These are phyloP conservation scores for Motacilla tschutschensis DNA, from an alignment of 2,113 vertebrate species.

Conservation along the genomic window DNA sequence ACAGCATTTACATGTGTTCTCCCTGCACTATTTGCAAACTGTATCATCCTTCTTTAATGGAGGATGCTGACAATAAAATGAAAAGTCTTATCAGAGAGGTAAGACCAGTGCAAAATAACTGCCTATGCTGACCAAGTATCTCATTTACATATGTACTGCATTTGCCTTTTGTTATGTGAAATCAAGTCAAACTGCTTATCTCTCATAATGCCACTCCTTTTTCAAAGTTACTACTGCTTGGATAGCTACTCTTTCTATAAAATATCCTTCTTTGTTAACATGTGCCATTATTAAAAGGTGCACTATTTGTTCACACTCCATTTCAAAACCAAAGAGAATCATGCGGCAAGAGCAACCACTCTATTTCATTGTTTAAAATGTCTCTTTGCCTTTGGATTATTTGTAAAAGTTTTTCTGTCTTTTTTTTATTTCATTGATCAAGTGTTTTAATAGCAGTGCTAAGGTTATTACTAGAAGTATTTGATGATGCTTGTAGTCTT, in stretches of 20 bases:
- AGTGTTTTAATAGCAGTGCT: not conserved
- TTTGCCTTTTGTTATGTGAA: not conserved
- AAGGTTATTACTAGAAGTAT: not conserved
- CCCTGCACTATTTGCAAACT: not conserved
- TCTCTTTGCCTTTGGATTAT: not conserved
- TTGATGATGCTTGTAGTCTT: not conserved
- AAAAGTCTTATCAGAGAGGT: not conserved
- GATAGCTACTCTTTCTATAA: not conserved
- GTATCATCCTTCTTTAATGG: not conserved
- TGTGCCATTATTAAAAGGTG: not conserved
- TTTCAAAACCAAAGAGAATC: not conserved
- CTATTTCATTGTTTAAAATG: not conserved
- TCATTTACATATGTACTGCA: not conserved
- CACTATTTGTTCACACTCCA: not conserved
- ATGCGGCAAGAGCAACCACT: fast-evolving
- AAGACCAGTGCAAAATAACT: not conserved
- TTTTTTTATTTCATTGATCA: not conserved
- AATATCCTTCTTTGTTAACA: not conserved
- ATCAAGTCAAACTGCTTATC: not conserved
- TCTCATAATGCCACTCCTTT: not conserved
- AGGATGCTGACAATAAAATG: not conserved
- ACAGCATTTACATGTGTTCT: not conserved
- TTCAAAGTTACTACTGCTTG: not conserved
- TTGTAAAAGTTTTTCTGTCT: not conserved
- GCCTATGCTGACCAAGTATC: not conserved